Base-by-base conservation (phyloP, 1,140 invertebrate genomes). In the Amyelois transitella region DNA sequence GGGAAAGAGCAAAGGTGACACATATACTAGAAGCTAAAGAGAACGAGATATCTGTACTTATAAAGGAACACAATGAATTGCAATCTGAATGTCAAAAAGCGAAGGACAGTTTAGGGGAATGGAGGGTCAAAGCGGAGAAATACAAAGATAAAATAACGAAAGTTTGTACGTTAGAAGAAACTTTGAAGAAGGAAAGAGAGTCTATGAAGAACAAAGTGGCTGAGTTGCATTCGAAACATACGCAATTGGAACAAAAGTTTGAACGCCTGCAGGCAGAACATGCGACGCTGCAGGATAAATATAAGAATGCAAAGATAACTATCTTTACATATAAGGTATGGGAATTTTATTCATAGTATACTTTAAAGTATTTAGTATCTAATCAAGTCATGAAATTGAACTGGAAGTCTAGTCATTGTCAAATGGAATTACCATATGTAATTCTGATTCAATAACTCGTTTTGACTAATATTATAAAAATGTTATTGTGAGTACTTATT, bases 291-390 rank as follows among this genome's bases (percentile, higher is more conserved):
- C 86, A 89, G 24, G 84, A 90, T 14, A 91, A 91, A 52, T 91
- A 91, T 60, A 89, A 88, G 61, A 88, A 89, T 55, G 88, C 86
- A 4, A 91, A 91, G 64, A 89, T 89, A 62, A 90, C 89, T 5
- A 87, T 88, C 10, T 75, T 80, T n/a, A 90, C 90, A 61, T 91
- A 91, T 72, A 91, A 91, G 81, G 89, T 89, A 63, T 52, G 51
- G 6, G n/a, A 32, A 51, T 32, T 60, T 49, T 56, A 48, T 53
- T 45, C 2, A 55, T 53, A 49, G 21, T 43, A 28, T n/a, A 28
- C 10, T 51, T 5, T 14, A 50, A 8, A 24, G 3, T 24, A 24
- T 3, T 24, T 24, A 5, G 22, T 24, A 24, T 3, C 8, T 5
- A 8, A 24, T 24, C 8, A 24, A 3, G 22, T n/a, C n/a, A n/a